These are phyloP conservation scores for Catharus ustulatus DNA, from an alignment of 2,797 vertebrate genomes.

Conservation along the genomic window DNA sequence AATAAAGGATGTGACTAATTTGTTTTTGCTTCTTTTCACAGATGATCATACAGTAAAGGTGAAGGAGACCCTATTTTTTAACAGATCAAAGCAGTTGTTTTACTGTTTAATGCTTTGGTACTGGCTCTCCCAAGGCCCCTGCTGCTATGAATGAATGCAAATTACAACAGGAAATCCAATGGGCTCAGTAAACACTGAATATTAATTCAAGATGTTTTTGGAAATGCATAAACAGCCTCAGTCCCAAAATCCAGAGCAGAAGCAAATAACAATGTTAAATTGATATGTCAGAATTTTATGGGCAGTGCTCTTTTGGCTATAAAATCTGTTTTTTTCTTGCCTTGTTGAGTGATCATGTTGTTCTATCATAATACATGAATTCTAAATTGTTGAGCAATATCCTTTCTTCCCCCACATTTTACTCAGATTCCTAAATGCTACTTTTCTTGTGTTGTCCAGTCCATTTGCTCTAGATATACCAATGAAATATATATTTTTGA, in stretches of 20 bases:
- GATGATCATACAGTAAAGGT: slow-evolving; percentile 4
- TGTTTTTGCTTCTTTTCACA: neutral
- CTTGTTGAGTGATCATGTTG: neutral
- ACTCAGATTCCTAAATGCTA: neutral
- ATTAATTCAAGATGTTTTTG: slow-evolving; percentile 55
- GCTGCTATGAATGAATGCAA: slow-evolving; percentile 54
- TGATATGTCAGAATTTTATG: slow-evolving; percentile 23
- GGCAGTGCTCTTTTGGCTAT: neutral
- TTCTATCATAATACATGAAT: neutral
- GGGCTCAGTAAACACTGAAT: slow-evolving; percentile 48
- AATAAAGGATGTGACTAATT: neutral
- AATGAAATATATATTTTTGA: neutral
- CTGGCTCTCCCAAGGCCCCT: slow-evolving; percentile 13
- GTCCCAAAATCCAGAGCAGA: slow-evolving; percentile 34
- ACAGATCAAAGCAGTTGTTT: slow-evolving; percentile 53
- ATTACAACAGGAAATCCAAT: slow-evolving; percentile 49
- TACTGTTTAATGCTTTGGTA: slow-evolving; percentile 40
- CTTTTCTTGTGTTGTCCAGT: neutral
- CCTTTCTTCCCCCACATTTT: neutral
- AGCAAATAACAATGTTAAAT: slow-evolving; percentile 51
- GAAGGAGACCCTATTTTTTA: slow-evolving; percentile 29
- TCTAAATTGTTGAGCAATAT: neutral
- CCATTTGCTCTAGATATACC: neutral
- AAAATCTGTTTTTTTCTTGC: neutral
- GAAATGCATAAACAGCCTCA: slow-evolving; percentile 38